These are phyloP conservation scores for Holcopasites calliopsidis DNA, from an alignment of 1,140 invertebrate species.

Conservation along the genomic window DNA sequence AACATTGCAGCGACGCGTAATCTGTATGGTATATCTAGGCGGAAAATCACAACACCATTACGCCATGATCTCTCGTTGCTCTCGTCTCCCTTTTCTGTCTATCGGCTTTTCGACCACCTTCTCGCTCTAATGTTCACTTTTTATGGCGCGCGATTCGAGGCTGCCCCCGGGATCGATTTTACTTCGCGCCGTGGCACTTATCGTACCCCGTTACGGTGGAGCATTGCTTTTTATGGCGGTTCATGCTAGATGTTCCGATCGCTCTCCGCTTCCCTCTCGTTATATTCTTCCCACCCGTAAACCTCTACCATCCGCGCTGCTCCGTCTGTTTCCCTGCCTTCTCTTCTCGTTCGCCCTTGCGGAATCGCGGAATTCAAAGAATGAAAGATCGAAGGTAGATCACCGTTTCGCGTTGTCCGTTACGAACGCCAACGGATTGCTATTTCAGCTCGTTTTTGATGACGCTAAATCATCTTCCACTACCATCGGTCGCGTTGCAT, in stretches of 20 bases:
- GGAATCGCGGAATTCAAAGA: conserved; percentile 28
- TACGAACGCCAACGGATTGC: conserved; percentile 27
- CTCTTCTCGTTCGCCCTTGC: background rate
- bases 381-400: conserved; percentile 37
- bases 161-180: conserved; percentile 75
- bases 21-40: conserved; percentile 71
- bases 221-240: conserved; percentile 71
- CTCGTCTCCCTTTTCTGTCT: conserved; percentile 21
- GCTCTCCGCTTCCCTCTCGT: conserved; percentile 33
- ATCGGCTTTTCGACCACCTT: background rate
- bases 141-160: conserved; percentile 75
- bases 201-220: conserved; percentile 70
- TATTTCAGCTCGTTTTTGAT: conserved; percentile 40
- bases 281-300: background rate
- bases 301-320: background rate
- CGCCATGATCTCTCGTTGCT: conserved; percentile 56
- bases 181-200: conserved; percentile 69
- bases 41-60: conserved; percentile 76
- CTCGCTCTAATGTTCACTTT: conserved; percentile 74
- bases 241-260: conserved; percentile 58
- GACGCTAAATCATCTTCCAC: conserved; percentile 25
- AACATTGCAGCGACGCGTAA: conserved; percentile 54
- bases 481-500: background rate
- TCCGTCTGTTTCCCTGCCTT: background rate
- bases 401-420: background rate